Percentiles rank a stretch among this genome's conserved stretches.
Conservation (phyloP, 2,888 invertebrate species). For the Tuta absoluta region DNA sequence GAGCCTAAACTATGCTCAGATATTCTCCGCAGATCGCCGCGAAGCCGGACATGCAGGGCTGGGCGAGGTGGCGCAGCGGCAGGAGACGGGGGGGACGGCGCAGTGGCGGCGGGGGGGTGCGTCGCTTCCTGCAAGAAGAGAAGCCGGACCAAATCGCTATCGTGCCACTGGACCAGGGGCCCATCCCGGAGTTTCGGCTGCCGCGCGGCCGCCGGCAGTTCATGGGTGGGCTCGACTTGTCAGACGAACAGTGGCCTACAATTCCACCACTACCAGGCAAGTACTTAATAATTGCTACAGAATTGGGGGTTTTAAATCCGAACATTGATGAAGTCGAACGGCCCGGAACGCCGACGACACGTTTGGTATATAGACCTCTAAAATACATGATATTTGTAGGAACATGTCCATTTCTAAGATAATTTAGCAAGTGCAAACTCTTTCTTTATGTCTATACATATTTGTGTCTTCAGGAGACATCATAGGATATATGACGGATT, state of each 20-base stretch:
- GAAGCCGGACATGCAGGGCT: not conserved
- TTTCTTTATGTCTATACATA: no score
- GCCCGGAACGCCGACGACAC: no score
- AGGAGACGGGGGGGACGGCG: not conserved
- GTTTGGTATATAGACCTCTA: no score
- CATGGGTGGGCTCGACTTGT: constrained; percentile 41
- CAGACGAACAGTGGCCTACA: constrained; percentile 18
- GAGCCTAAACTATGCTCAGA: not conserved
- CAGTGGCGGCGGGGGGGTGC: constrained; percentile 37
- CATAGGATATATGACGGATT: no score
- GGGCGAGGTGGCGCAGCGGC: not conserved
- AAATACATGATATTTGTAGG: no score
- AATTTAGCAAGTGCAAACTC: no score
- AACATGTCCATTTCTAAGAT: no score
- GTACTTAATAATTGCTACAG: no score
- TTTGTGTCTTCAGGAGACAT: no score
- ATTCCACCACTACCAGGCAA: constrained; percentile 22
- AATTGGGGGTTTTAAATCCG: no score
- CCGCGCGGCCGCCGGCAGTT: constrained; percentile 57
- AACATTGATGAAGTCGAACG: no score
- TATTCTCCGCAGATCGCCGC: not conserved
- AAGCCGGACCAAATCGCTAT: constrained; percentile 47
- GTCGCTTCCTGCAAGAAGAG: constrained; percentile 51
- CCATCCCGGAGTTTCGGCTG: constrained; percentile 56
- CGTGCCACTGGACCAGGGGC: constrained; percentile 49